Evolutionary conservation across 2,113 vertebrate genomes (phyloP), one percentile per base, ranked within the genome.

Genomic region (Stigmatopora argus): DNA sequence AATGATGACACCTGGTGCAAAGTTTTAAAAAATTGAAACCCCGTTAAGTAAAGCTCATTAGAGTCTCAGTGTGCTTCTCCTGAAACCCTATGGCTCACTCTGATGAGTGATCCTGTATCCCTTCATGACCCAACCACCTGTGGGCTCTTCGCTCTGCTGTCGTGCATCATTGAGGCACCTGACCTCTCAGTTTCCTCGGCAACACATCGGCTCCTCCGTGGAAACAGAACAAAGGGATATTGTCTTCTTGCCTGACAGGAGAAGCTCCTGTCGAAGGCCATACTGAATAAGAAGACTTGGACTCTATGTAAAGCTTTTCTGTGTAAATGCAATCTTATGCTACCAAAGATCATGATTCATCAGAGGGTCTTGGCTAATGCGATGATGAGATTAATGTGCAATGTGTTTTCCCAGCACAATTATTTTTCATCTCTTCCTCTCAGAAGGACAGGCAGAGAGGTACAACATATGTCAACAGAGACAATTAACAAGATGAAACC

Each of bases 401-500:
- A 77, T 77, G 83, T 83, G 78, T 86, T 80, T 85, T 79, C 75
- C 77, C 73, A 77, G 74, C 73, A 72, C 48, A 66, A 73, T 71
- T 53, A 74, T 78, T 82, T 85, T 73, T 71, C 76, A 81, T 74
- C 73, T 69, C 77, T 83, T 80, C 79, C 57, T 60, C 66, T 75
- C 23, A 77, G 83, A 81, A 59, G 12, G 70, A 26, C 64, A 82
- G 70, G 74, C 78, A 80, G 74, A 83, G 82, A 85, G 70, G 83
- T 69, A 56, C 69, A 83, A 73, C 78, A 84, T 81, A 83, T 49
- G 68, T 69, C 78, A 73, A 65, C 83, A 81, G 78, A 79, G 80
- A 83, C 85, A 81, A 86, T 89, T 87, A 85, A 86, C 82, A 83
- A 85, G 73, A 72, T 10, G 64, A 70, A 81, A 76, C 81, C 60